phyloP scores from a whole-genome alignment of 2,888 invertebrate genomes.

The Eubasilissa splendida region DNA sequence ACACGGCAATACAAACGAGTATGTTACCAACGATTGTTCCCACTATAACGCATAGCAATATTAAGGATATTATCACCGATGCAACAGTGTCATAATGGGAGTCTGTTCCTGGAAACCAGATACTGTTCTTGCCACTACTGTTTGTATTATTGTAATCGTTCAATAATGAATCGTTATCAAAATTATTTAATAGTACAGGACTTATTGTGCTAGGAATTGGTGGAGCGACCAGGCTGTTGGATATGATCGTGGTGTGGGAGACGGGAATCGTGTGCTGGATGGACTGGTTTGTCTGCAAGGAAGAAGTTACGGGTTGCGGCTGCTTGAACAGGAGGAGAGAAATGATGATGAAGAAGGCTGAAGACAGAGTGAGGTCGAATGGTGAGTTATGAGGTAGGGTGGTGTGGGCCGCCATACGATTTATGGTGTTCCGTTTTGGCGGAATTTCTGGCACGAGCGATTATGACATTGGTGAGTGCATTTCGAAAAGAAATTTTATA shows the following conservation, averaged over 20 bases:
- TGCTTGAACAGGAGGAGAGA: conserved; percentile 48
- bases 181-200: conserved; percentile 62
- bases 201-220: conserved; percentile 64
- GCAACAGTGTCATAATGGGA: conserved; percentile 68
- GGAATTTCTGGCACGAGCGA: conserved; percentile 34
- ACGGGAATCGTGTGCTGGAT: conserved; percentile 23
- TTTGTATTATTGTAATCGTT: conserved; percentile 67
- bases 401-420: conserved; percentile 56
- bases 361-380: conserved; percentile 54
- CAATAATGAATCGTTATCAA: conserved; percentile 63
- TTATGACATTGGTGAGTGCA: conserved; percentile 11
- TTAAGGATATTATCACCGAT: conserved; percentile 80
- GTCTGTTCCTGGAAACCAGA: conserved; percentile 65
- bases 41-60: conserved; percentile 83
- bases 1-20: conserved; percentile 95
- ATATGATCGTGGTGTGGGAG: conserved; percentile 27
- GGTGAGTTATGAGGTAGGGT: conserved; percentile 49
- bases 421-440: conserved; percentile 52
- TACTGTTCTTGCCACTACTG: conserved; percentile 63
- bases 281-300: conserved; percentile 33
- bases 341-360: conserved; percentile 46
- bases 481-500: background rate
- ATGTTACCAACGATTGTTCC: conserved; percentile 92
- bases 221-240: background rate
- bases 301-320: conserved; percentile 28